Base-by-base conservation (phyloP, 2,797 vertebrate genomes). In the Pyrocephalus nanus region DNA sequence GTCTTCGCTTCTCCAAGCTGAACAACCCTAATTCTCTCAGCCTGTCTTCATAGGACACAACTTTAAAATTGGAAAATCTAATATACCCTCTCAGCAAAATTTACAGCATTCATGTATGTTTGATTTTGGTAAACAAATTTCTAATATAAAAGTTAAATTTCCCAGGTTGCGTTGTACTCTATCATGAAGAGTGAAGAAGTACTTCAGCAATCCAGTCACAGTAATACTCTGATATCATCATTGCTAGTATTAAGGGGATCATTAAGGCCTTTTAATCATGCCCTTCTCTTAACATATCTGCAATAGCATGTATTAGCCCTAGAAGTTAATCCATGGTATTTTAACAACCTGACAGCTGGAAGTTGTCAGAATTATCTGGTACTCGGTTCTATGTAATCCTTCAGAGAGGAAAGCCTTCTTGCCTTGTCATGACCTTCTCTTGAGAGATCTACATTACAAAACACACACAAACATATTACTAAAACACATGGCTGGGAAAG, bases 211-310 rank as follows among this genome's bases (percentile, higher is more conserved):
- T 48, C 25, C 29, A 51, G 12, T 38, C 67, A 74, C 57, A 71
- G 11, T 15, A 58, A 30, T 27, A 66, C 26, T 0, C 26, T 0
- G 1, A 10, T 42, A 50, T 32, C 32, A 57, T 25, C 29, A 54
- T 12, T 48, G 22, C 15, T 66, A 32, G 3, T 18, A 27, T 55
- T 19, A 79, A 43, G 32, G 7, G 21, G 12, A 57, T 54, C 47
- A 57, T 22, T 25, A 73, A 69, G 15, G 3, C 3, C 6, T 67
- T 47, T 67, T 50, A 62, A n/a, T 74, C 26, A n/a, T 4, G 17
- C 27, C 7, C 23, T 8, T 70, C 36, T 53, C 30, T 50, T 38
- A 22, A 64, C 14, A 32, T 4, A 54, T 2, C 16, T 27, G 27
- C 10, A 67, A 12, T 8, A 76, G 8, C 47, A 32, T 17, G 12